phyloP scores from a whole-genome alignment of 2,888 invertebrate species.

The Hemistola chrysoprasaria region DNA sequence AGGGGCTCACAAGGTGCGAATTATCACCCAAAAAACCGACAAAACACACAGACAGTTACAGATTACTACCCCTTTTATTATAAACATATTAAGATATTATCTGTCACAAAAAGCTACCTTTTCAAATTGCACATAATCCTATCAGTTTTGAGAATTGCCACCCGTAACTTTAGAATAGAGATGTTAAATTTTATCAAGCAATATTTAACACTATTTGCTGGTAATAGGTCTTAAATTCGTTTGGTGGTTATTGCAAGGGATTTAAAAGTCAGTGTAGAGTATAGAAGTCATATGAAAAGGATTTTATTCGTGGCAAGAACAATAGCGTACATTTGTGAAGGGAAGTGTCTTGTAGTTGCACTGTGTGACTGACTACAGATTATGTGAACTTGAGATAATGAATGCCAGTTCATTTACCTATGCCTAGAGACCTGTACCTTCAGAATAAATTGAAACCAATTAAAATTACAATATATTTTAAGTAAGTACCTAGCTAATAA shows the following conservation, averaged over 20 bases:
- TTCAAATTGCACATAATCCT: constrained; percentile 69
- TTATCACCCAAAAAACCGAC: constrained; percentile 51
- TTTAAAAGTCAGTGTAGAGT: constrained; percentile 57
- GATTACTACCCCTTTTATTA: constrained; percentile 74
- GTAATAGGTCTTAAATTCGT: constrained; percentile 2
- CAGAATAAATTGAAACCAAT: too few species aligned
- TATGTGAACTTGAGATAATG: constrained; percentile 13
- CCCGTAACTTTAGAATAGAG: constrained; percentile 35
- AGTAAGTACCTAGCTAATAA: too few species aligned
- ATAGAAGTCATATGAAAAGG: constrained; percentile 52
- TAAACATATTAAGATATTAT: constrained; percentile 79
- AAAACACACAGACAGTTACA: constrained; percentile 72
- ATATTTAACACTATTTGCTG: not conserved
- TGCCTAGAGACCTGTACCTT: too few species aligned
- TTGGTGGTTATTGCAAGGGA: constrained; percentile 28
- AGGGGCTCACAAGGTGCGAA: constrained; percentile 63
- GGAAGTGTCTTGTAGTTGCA: constrained; percentile 56
- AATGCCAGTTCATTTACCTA: too few species aligned
- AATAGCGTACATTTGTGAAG: constrained; percentile 54
- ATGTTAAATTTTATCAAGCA: constrained; percentile 21
- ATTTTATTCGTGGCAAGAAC: constrained; percentile 65
- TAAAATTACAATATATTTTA: too few species aligned
- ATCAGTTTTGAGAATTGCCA: constrained; percentile 44
- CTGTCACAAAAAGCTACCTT: constrained; percentile 61
- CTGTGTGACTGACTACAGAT: constrained; percentile 7